Evolutionary conservation across 1,140 invertebrate species (phyloP).

Genomic region (Thaumatotibia leucotreta): DNA sequence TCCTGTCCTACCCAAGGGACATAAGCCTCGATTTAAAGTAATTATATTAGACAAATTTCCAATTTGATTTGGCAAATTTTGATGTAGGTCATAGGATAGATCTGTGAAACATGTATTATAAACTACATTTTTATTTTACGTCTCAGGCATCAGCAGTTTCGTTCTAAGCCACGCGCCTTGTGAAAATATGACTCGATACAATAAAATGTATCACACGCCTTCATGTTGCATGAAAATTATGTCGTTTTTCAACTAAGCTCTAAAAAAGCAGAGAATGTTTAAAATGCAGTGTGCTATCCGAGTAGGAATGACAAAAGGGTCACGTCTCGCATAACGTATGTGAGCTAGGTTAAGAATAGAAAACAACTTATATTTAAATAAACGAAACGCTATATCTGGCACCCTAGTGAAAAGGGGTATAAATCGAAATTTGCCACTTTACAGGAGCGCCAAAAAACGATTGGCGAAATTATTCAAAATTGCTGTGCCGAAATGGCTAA

Average conservation of each 20-base stretch:
- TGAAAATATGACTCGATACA: not conserved
- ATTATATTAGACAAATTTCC: no score
- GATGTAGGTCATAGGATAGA: no score
- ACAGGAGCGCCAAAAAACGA: no score
- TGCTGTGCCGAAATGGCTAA: no score
- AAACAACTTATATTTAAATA: not conserved
- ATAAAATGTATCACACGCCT: not conserved
- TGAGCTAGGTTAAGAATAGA: not conserved
- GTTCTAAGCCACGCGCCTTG: not conserved
- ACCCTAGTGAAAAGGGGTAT: no score
- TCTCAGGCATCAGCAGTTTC: not conserved
- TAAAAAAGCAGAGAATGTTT: not conserved
- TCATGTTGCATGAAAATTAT: not conserved
- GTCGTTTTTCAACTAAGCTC: not conserved
- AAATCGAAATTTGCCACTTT: no score
- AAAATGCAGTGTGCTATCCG: not conserved
- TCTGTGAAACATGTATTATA: not conserved
- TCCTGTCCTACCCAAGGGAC: no score
- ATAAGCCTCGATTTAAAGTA: no score
- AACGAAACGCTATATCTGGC: no score
- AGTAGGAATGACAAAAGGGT: not conserved
- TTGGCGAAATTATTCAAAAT: no score
- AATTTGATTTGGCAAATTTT: no score
- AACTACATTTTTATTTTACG: not conserved
- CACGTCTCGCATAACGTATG: not conserved